These are phyloP conservation scores for Hyposmocoma kahamanoa DNA, from an alignment of 1,140 invertebrate genomes.

Conservation along the genomic window DNA sequence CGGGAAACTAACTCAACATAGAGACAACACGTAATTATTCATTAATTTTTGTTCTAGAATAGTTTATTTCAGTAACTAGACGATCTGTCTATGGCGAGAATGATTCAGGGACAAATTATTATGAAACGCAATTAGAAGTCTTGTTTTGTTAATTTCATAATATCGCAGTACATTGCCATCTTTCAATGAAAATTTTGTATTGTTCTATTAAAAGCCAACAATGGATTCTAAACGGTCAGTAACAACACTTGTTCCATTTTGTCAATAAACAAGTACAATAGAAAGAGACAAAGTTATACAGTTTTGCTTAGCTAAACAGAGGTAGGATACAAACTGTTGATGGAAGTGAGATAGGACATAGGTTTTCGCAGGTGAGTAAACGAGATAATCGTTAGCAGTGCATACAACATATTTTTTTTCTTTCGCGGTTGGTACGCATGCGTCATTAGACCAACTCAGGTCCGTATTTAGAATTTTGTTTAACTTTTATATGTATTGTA, in stretches of 20 bases:
- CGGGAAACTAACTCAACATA: conserved; percentile 40
- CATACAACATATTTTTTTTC: conserved; percentile 44
- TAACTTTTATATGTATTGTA: no score
- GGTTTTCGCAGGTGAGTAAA: conserved; percentile 13
- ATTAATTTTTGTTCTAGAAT: conserved; percentile 24
- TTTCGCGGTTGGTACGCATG: conserved; percentile 62
- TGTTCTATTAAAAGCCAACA: background rate
- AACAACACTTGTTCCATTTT: conserved; percentile 11
- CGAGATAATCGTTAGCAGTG: conserved; percentile 46
- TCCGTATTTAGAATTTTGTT: conserved; percentile 21
- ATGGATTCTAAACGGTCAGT: background rate
- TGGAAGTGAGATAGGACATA: conserved; percentile 20
- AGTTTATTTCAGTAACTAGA: conserved; percentile 27
- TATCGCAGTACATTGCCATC: conserved; percentile 16
- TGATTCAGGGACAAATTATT: conserved; percentile 20
- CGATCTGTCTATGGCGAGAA: conserved; percentile 31
- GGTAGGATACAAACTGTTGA: conserved; percentile 31
- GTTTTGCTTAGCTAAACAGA: conserved; percentile 11
- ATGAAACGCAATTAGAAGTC: background rate
- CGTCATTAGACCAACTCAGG: conserved; percentile 51
- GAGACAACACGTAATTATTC: conserved; percentile 10
- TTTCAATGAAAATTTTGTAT: background rate
- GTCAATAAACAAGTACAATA: conserved; percentile 33
- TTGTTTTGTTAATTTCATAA: background rate
- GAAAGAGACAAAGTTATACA: conserved; percentile 30